Conservation (phyloP, 2,888 invertebrate genomes). For the Teinopalpus imperialis region DNA sequence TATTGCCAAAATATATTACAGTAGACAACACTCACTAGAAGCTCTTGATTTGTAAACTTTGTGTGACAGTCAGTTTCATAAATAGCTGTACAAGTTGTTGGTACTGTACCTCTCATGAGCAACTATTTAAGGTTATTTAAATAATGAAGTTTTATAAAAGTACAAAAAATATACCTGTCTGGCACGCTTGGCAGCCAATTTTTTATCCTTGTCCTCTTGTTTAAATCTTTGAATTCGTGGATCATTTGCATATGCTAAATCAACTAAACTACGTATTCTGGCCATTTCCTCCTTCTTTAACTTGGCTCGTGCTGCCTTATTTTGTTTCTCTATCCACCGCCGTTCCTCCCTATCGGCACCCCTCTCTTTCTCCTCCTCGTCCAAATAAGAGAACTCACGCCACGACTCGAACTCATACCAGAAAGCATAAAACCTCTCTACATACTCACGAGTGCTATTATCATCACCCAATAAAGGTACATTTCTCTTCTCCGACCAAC, state of each 20-base stretch:
- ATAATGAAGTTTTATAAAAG: no score
- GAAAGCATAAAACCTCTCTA: slow-evolving; percentile 97
- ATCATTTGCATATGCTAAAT: slow-evolving; percentile 96
- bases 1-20: no score
- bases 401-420: slow-evolving; percentile 99
- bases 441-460: slow-evolving; percentile 90
- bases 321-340: slow-evolving; percentile 99
- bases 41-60: no score
- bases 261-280: slow-evolving; percentile 94
- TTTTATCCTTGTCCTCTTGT: slow-evolving; percentile 95
- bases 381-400: slow-evolving; percentile 99
- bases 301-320: slow-evolving; percentile 95
- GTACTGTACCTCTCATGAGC: no score
- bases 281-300: slow-evolving; percentile 98
- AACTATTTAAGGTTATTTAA: no score
- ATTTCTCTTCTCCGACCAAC: slow-evolving; percentile 95
- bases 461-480: slow-evolving; percentile 92
- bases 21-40: no score
- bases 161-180: no score
- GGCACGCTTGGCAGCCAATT: slow-evolving; percentile 93
- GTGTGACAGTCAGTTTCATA: no score
- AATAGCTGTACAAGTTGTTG: no score
- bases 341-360: slow-evolving; percentile 98
- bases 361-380: slow-evolving; percentile 99
- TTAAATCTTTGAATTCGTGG: slow-evolving; percentile 96